Conservation (phyloP, 30 jellyfish, hydroid and myxozoan genomes). For the Hydractinia symbiolongicarpus region DNA sequence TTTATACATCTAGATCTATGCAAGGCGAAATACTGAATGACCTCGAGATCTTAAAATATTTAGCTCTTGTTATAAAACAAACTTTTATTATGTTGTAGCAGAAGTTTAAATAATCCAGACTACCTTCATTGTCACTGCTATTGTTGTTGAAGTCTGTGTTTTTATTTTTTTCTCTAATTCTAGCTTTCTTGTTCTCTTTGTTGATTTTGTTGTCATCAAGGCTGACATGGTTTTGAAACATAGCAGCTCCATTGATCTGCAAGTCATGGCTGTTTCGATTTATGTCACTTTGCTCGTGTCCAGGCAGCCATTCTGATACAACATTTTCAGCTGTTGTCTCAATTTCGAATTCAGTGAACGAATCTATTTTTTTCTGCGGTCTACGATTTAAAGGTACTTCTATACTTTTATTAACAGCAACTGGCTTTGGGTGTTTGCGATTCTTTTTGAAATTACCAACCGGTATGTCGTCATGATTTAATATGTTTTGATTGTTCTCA, state of each 20-base stretch:
- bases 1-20: no score
- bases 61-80: neutral
- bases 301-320: neutral
- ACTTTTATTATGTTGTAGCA: neutral
- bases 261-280: neutral
- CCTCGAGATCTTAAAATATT: no score
- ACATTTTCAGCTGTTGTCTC: neutral
- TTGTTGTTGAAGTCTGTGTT: constrained; percentile 2
- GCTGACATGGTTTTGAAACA: neutral
- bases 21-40: no score
- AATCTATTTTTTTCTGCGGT: neutral
- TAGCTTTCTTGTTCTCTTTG: neutral
- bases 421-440: neutral
- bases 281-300: neutral
- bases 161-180: neutral
- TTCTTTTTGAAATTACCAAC: neutral
- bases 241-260: neutral
- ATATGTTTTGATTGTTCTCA: neutral
- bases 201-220: neutral
- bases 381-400: constrained; percentile 2
- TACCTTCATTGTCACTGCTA: neutral
- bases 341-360: neutral
- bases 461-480: constrained; percentile 3
- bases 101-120: neutral
- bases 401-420: neutral